Conservation (phyloP, 1,140 invertebrate species). For the Lordiphosa collinella region DNA sequence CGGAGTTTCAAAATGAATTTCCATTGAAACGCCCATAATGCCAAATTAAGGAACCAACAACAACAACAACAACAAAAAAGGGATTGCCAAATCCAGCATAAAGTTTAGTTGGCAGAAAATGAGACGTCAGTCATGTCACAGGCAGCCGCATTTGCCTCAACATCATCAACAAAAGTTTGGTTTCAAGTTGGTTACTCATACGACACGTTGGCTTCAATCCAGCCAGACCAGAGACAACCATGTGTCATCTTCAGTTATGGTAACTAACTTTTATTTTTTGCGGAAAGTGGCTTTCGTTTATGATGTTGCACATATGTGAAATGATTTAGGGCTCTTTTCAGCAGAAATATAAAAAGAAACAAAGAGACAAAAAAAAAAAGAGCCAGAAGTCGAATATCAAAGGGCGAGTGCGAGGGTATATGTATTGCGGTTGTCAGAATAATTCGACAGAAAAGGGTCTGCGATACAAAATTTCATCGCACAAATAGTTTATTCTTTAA, state of each 20-base stretch:
- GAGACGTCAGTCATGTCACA: conserved; percentile 65
- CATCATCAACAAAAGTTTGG: conserved; percentile 15
- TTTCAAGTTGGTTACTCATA: conserved; percentile 36
- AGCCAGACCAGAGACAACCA: conserved; percentile 6
- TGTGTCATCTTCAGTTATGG: conserved; percentile 2
- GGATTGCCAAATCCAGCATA: conserved; percentile 34
- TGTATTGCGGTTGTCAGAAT: no score
- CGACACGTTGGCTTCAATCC: conserved; percentile 20
- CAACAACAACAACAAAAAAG: conserved; percentile 8
- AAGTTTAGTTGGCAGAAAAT: conserved; percentile 69
- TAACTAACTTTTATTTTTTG: no score
- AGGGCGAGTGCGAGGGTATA: no score
- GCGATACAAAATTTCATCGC: no score
- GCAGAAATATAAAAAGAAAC: no score
- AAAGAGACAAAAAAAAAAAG: no score
- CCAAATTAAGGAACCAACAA: conserved; percentile 30
- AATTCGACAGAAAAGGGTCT: no score
- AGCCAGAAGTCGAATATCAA: no score
- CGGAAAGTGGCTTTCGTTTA: no score
- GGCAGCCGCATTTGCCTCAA: conserved; percentile 24
- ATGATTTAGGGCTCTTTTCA: no score
- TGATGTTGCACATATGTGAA: no score
- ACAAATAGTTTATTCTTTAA: no score
- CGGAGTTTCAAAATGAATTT: conserved; percentile 63
- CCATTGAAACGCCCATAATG: conserved; percentile 39